A percentile compares a stretch with the other conserved stretches of the same genome.
Conservation (phyloP, 2,113 vertebrate species). For the Dasypus novemcinctus region DNA sequence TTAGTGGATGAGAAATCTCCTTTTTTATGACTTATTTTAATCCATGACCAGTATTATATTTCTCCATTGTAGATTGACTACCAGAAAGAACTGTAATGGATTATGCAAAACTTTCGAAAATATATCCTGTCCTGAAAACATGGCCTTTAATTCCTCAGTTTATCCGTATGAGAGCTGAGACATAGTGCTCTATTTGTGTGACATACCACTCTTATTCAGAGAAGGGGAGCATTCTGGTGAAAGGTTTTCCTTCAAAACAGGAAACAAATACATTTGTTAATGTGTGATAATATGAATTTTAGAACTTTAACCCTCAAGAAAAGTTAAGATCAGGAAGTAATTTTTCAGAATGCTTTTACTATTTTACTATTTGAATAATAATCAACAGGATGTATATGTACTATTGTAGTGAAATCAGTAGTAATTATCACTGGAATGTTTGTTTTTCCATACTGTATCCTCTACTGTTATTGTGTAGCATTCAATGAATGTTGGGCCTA, state of each 20-base stretch:
- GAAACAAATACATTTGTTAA: constrained; percentile 82
- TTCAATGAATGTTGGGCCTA: constrained; percentile 82
- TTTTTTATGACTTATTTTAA: background rate
- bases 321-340: constrained; percentile 82
- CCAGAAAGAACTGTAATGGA: constrained; percentile 15
- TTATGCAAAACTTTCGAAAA: background rate
- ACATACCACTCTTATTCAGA: constrained; percentile 16
- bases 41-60: background rate
- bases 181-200: background rate
- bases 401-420: constrained; percentile 81
- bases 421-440: constrained; percentile 80
- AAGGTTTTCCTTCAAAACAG: constrained; percentile 77
- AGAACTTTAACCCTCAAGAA: constrained; percentile 82
- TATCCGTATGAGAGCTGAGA: constrained; percentile 25
- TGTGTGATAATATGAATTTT: constrained; percentile 82
- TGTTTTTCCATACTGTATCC: constrained; percentile 85
- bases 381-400: constrained; percentile 86
- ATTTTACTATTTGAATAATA: constrained; percentile 83
- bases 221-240: background rate
- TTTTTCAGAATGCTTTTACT: constrained; percentile 84
- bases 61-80: background rate
- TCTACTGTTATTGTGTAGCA: constrained; percentile 79
- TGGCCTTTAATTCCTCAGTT: background rate
- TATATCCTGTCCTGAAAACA: background rate
- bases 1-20: background rate